Conservation (phyloP, 2,113 vertebrate genomes). For the Zosterops pallidus region DNA sequence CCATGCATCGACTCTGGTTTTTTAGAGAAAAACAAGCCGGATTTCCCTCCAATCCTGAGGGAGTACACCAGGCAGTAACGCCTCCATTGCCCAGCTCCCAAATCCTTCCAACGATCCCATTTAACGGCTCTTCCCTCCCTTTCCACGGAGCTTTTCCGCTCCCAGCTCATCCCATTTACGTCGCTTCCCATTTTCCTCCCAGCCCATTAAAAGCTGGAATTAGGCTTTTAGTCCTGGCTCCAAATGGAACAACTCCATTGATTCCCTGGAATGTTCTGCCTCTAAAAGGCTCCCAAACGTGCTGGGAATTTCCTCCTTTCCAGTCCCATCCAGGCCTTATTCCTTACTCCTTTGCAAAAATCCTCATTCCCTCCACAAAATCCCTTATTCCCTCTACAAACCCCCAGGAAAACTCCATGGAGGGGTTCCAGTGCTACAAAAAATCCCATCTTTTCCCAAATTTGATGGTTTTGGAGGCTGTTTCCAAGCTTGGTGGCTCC, state of each 20-base stretch:
- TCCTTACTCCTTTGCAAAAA: neutral
- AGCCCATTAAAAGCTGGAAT: neutral
- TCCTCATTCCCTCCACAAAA: neutral
- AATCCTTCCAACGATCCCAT: too few species aligned
- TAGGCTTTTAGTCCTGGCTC: neutral
- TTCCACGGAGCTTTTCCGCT: neutral
- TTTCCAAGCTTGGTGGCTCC: neutral
- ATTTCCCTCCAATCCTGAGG: too few species aligned
- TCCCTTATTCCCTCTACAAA: too few species aligned
- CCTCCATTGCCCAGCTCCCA: too few species aligned
- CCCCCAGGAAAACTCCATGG: neutral
- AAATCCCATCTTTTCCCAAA: neutral
- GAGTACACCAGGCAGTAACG: too few species aligned
- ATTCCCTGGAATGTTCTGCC: neutral
- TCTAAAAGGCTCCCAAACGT: neutral
- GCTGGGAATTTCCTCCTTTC: neutral
- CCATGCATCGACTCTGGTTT: fast-evolving
- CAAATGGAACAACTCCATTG: neutral
- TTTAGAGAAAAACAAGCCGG: neutral
- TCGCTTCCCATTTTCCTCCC: neutral
- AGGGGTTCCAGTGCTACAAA: fast-evolving
- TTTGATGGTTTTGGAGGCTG: neutral
- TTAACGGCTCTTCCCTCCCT: neutral
- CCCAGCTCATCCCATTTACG: neutral
- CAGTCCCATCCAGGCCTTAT: neutral